phyloP scores from a whole-genome alignment of 2,797 vertebrate species.

The Dromococcyx pavoninus region DNA sequence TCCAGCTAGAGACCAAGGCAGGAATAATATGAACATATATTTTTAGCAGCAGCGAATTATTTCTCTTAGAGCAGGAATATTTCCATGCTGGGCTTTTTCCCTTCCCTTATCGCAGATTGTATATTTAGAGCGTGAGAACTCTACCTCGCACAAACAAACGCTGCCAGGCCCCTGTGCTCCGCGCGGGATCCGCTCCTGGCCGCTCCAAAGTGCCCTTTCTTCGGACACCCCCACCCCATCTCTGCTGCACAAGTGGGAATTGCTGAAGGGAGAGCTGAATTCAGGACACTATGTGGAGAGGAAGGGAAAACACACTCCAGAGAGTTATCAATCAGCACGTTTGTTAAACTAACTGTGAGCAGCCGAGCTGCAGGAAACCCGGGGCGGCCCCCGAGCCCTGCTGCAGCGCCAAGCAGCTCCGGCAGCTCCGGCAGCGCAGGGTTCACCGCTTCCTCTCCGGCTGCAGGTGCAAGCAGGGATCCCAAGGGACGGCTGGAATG shows the following conservation, averaged over 20 bases:
- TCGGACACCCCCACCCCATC: neutral
- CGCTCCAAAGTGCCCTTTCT: neutral
- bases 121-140: conserved; percentile 77
- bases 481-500: neutral
- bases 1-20: conserved; percentile 24
- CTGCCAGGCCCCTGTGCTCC: conserved; percentile 12
- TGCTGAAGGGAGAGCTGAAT: neutral
- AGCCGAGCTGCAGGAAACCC: neutral
- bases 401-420: neutral
- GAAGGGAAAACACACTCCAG: neutral
- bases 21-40: conserved; percentile 51
- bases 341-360: neutral
- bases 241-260: neutral
- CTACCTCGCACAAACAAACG: conserved; percentile 31
- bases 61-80: conserved; percentile 67
- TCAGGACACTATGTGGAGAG: neutral
- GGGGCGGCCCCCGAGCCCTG: neutral
- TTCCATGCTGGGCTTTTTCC: conserved; percentile 66
- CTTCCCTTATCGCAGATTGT: conserved; percentile 68
- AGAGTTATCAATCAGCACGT: neutral
- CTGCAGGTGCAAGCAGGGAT: conserved; percentile 15
- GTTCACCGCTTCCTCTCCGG: neutral
- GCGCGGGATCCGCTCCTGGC: neutral
- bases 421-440: neutral
- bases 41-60: conserved; percentile 69